A percentile compares a stretch with the other conserved stretches of the same genome.
Evolutionary conservation across 2,797 vertebrate genomes (phyloP).

Genomic region (Columba guinea): DNA sequence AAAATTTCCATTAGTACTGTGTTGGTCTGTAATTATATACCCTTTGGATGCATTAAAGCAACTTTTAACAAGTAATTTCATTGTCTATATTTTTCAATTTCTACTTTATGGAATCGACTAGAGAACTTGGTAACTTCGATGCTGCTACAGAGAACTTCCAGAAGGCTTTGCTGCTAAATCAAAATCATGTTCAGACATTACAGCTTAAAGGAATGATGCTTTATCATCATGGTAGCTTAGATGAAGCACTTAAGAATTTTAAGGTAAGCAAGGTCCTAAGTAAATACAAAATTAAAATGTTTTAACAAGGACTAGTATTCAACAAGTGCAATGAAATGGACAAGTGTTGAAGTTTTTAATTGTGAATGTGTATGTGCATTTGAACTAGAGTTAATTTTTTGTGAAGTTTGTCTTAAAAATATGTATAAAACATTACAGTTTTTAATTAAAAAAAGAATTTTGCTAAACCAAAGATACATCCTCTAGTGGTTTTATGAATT

Average conservation of each 20-base stretch:
- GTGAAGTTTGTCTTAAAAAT: neutral
- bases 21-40: neutral
- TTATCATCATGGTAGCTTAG: conserved; percentile 94
- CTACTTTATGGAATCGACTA: conserved; percentile 48
- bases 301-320: neutral
- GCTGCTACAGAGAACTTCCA: conserved; percentile 96
- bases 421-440: neutral
- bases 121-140: conserved; percentile 96
- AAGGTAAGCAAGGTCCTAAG: conserved; percentile 80
- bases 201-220: conserved; percentile 98
- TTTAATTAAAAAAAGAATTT: neutral
- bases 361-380: neutral
- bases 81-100: neutral
- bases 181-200: conserved; percentile 96
- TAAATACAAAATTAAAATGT: neutral
- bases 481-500: neutral
- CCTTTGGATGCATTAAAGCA: neutral
- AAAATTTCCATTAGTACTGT: neutral
- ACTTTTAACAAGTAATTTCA: neutral
- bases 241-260: conserved; percentile 94
- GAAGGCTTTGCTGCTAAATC: conserved; percentile 94
- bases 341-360: neutral
- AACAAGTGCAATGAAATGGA: neutral
- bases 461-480: neutral
- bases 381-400: neutral